Base-by-base conservation (phyloP, 2,797 vertebrate genomes). In the Valencia hispanica region DNA sequence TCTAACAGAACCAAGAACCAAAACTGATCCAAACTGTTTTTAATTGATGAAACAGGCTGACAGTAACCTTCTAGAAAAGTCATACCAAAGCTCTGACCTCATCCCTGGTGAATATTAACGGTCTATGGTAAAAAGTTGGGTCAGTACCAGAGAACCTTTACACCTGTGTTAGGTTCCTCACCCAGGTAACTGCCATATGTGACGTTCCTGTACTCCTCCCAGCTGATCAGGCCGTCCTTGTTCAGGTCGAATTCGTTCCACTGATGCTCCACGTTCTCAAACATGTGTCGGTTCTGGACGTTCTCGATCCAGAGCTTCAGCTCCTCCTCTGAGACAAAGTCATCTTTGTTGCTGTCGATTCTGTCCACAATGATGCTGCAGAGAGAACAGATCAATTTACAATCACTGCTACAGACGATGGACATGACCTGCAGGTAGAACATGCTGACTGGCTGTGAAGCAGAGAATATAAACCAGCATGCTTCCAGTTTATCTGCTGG, bases 191-290 rank as follows among this genome's bases (percentile, higher is more conserved):
- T 95, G 80, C 96, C 96, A 76, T 96, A 96, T 0, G 96, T 96
- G 86, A 94, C 90, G 81, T 96, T 97, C 86, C 93, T 96, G 92
- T 96, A 97, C 92, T 97, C 96, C 15, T 96, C 95, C 97, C 97
- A 97, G 92, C 95, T 96, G 90, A 97, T 93, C 80, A 82, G 79
- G 32, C 95, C 95, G 71, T 96, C 96, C 17, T 80, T 74, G 79
- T 97, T 94, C 84, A 92, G 36, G 90, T 96, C 96, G 79, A 96
- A 96, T 78, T 95, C 96, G 55, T 89, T 94, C 96, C 96, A 97
- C 69, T 96, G 94, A n/a, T 79, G 84, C 34, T 94, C 95, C 79
- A 96, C 95, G 55, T 92, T 96, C 69, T 95, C 94, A 78, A 80
- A 93, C 63, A 97, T 78, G 79, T 96, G 95, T 18, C 92, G 96